Evolutionary conservation across 2,888 invertebrate species (phyloP).

Genomic region (Tipula vernalis): DNA sequence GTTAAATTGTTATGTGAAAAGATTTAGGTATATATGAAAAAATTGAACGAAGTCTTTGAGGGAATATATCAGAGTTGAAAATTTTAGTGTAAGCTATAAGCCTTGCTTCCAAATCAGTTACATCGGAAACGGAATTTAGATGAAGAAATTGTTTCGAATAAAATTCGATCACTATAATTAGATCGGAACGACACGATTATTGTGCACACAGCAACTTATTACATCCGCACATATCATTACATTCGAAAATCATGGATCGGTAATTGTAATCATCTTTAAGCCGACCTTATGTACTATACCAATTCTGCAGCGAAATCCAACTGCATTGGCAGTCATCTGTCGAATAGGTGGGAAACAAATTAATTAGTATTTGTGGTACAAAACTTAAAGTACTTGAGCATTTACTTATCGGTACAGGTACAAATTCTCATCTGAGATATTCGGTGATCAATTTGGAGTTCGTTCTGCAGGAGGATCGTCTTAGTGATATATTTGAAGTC

Average conservation of each 20-base stretch:
- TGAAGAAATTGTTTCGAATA: too few relatives aligned
- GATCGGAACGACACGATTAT: constrained; percentile 76
- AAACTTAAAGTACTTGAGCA: neutral
- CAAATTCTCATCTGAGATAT: constrained; percentile 36
- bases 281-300: constrained; percentile 67
- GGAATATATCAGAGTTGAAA: too few relatives aligned
- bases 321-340: constrained; percentile 57
- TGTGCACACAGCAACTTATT: constrained; percentile 66
- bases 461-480: constrained; percentile 32
- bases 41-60: too few relatives aligned
- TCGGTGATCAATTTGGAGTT: constrained; percentile 32
- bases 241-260: constrained; percentile 86
- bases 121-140: too few relatives aligned
- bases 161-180: too few relatives aligned
- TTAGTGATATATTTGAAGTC: constrained; percentile 34
- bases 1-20: too few relatives aligned
- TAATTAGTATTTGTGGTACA: neutral
- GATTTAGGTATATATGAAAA: too few relatives aligned
- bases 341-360: constrained; percentile 29
- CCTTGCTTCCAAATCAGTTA: too few relatives aligned
- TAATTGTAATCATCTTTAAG: constrained; percentile 67
- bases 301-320: constrained; percentile 61
- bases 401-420: constrained; percentile 30
- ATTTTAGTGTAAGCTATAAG: too few relatives aligned
- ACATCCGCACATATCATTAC: constrained; percentile 77